Percentiles rank a stretch among this genome's conserved stretches.
These are phyloP conservation scores for Nasonovia ribisnigri DNA, from an alignment of 2,888 invertebrate species.

Conservation along the genomic window DNA sequence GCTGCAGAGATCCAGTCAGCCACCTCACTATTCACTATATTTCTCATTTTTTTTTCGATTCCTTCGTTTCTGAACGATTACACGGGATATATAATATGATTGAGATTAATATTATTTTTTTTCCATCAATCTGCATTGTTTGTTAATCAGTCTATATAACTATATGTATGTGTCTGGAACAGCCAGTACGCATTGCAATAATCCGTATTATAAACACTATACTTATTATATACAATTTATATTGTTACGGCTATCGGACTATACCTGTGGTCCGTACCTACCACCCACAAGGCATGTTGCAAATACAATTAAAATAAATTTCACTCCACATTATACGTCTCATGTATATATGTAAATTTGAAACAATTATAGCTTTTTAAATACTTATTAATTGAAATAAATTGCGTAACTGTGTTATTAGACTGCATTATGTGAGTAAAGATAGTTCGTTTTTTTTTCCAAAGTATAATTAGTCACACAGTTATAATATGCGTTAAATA, in stretches of 20 bases:
- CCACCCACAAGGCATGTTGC: neutral
- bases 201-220: neutral
- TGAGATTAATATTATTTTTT: neutral
- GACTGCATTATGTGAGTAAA: neutral
- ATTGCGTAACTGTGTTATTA: neutral
- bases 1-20: neutral
- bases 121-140: neutral
- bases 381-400: slow-evolving; percentile 3
- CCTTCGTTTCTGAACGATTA: neutral
- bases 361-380: slow-evolving; percentile 10
- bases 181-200: neutral
- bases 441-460: neutral
- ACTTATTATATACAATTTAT: neutral
- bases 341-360: neutral
- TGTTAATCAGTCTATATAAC: neutral
- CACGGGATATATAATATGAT: neutral
- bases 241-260: neutral
- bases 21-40: neutral
- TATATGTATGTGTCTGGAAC: no score
- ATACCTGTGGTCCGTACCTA: neutral
- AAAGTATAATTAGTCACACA: neutral
- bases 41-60: neutral
- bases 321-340: neutral
- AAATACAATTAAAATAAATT: slow-evolving; percentile 37
- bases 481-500: neutral